Base-by-base conservation (phyloP, 1,140 invertebrate species). In the Macrotrachela quadricornifera region DNA sequence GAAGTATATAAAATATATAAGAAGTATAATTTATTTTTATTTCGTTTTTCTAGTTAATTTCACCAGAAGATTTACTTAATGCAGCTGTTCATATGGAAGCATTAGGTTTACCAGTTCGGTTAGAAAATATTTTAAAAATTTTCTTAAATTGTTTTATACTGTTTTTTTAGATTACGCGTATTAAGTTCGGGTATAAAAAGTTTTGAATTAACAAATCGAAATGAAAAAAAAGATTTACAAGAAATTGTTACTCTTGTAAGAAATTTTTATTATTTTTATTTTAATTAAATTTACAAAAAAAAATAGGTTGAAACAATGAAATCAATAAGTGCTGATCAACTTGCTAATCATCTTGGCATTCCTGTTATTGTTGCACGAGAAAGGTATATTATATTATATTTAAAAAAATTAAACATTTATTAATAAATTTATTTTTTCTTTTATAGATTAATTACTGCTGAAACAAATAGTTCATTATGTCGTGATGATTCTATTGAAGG, bases 401-500 rank as follows among this genome's bases (percentile, higher is more conserved):
- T 17, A n/a, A 47, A 13, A 30, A 46, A 54, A 21, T 12, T 4
- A 30, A 30, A n/a, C n/a, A n/a, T n/a, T n/a, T n/a, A n/a, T n/a
- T n/a, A 30, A 30, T 8, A 30, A 30, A 30, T 30, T 30, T 2
- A 30, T 51, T 14, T 45, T 56, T 57, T 42, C 51, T 43, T 57
- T 59, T 63, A 56, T 59, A 67, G 72, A 46, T 73, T 94, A 12
- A 68, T 85, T 49, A 77, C 81, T 13, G 77, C 83, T 8, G 88
- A 94, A 71, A 79, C 79, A 59, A 70, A 76, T 60, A 87, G 85
- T 1, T 74, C 78, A 59, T 77, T 81, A n/a, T 92, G 87, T 64
- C 74, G 87, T 57, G 90, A 95, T 70, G 87, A 94, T 66, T 82
- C 82, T 0, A 80, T 90, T 51, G 85, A 94, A 74, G 86, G 86